Conservation (phyloP, 53 echinoderm and acorn worm genomes). For the Pentamera pediparva region DNA sequence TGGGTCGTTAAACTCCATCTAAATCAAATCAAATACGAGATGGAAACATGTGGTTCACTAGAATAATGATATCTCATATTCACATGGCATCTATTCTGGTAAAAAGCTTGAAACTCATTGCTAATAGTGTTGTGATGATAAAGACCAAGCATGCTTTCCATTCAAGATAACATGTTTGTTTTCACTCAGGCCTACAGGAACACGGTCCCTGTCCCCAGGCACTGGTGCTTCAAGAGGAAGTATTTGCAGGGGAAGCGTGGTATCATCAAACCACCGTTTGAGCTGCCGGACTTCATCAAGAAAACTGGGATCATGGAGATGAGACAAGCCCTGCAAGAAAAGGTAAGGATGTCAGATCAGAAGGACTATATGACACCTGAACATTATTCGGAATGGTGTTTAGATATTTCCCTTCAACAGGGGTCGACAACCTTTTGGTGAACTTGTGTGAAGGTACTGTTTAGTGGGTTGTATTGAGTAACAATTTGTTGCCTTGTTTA, state of each 20-base stretch:
- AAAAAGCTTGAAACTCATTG: neutral
- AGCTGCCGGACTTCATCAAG: constrained; percentile 95
- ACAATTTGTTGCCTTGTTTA: too few species aligned
- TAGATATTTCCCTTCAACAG: too few species aligned
- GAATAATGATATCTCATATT: too few species aligned
- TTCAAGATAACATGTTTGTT: neutral
- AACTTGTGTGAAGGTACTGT: too few species aligned
- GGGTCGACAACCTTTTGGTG: too few species aligned
- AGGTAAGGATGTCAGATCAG: constrained; percentile 41
- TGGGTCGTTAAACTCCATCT: too few species aligned
- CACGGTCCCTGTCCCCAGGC: constrained; percentile 90
- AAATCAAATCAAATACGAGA: too few species aligned
- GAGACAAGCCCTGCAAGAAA: constrained; percentile 97
- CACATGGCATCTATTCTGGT: too few species aligned
- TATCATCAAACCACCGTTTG: constrained; percentile 93
- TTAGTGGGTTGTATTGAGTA: too few species aligned
- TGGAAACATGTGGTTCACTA: too few species aligned
- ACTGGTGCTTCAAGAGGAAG: constrained; percentile 99
- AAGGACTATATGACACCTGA: neutral
- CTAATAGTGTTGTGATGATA: neutral
- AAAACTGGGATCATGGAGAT: constrained; percentile 99
- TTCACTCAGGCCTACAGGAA: constrained; percentile 76
- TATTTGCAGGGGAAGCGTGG: constrained; percentile 93
- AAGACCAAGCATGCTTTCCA: neutral
- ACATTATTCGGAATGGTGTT: too few species aligned